These are phyloP conservation scores for Baccha elongata DNA, from an alignment of 2,888 invertebrate genomes.

Conservation along the genomic window DNA sequence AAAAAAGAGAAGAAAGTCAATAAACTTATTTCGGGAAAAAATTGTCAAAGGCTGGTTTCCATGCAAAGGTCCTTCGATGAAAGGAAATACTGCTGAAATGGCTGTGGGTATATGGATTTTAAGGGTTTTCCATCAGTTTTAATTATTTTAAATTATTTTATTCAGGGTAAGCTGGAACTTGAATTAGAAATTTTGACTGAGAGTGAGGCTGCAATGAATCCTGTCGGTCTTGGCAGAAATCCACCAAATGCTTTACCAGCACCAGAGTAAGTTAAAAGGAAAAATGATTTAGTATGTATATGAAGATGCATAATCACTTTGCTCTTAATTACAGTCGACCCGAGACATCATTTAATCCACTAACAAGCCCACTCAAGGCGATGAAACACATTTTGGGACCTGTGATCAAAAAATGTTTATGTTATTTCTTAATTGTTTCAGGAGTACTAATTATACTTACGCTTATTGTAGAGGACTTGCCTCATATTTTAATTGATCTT, in stretches of 20 bases:
- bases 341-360: slow-evolving; percentile 85
- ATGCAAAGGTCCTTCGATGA: slow-evolving; percentile 67
- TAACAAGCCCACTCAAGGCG: slow-evolving; percentile 84
- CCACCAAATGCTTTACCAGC: slow-evolving; percentile 85
- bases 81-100: slow-evolving; percentile 72
- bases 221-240: slow-evolving; percentile 86
- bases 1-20: slow-evolving; percentile 76
- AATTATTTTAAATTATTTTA: slow-evolving; percentile 62
- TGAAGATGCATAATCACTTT: too few relatives aligned
- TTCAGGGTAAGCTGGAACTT: slow-evolving; percentile 88
- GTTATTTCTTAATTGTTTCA: slow-evolving; percentile 71
- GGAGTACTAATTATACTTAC: slow-evolving; percentile 40
- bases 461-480: slow-evolving; percentile 48
- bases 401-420: slow-evolving; percentile 65
- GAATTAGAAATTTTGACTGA: slow-evolving; percentile 85
- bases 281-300: background rate
- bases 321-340: slow-evolving; percentile 83
- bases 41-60: slow-evolving; percentile 89
- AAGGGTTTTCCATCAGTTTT: too few relatives aligned
- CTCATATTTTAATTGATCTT: slow-evolving; percentile 13
- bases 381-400: slow-evolving; percentile 79
- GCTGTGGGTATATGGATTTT: slow-evolving; percentile 76
- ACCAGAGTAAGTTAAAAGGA: slow-evolving; percentile 84
- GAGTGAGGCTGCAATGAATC: slow-evolving; percentile 85
- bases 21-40: slow-evolving; percentile 86